These are phyloP conservation scores for Heliconius cydno DNA, from an alignment of 2,888 invertebrate species.

Conservation along the genomic window DNA sequence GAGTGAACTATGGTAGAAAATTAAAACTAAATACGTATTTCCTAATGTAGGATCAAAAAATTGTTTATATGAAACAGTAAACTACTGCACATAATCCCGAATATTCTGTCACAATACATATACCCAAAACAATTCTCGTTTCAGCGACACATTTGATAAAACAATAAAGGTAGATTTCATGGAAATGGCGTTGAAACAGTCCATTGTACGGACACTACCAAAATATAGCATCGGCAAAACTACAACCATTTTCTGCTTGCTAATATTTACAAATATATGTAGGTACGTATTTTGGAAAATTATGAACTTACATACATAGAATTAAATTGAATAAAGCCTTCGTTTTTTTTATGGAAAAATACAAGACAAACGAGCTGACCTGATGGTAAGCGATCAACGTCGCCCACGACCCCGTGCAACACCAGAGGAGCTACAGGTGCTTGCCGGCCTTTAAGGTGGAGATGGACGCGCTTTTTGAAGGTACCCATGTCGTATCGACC, in stretches of 20 bases:
- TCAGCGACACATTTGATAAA: constrained; percentile 30
- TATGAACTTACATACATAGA: not conserved
- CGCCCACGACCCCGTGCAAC: too few relatives aligned
- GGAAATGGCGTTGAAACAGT: constrained; percentile 29
- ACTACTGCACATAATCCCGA: constrained; percentile 6
- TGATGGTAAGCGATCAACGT: too few relatives aligned
- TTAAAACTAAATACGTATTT: not conserved
- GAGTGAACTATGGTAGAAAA: not conserved
- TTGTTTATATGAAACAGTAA: not conserved
- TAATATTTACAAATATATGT: not conserved
- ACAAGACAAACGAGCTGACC: too few relatives aligned
- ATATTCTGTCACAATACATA: constrained; percentile 24
- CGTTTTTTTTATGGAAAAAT: too few relatives aligned
- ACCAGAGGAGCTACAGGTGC: too few relatives aligned
- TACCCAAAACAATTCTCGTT: constrained; percentile 27
- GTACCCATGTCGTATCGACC: too few relatives aligned
- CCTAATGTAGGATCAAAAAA: not conserved
- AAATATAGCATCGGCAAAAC: constrained; percentile 28
- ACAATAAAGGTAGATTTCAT: constrained; percentile 35
- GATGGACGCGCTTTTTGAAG: too few relatives aligned
- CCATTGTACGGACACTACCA: constrained; percentile 22
- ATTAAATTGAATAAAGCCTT: not conserved
- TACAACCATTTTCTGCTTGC: constrained; percentile 14
- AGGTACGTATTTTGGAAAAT: not conserved
- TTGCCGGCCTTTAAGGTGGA: too few relatives aligned